Evolutionary conservation across 2,113 vertebrate species (phyloP).

Genomic region (Cavia aperea): DNA sequence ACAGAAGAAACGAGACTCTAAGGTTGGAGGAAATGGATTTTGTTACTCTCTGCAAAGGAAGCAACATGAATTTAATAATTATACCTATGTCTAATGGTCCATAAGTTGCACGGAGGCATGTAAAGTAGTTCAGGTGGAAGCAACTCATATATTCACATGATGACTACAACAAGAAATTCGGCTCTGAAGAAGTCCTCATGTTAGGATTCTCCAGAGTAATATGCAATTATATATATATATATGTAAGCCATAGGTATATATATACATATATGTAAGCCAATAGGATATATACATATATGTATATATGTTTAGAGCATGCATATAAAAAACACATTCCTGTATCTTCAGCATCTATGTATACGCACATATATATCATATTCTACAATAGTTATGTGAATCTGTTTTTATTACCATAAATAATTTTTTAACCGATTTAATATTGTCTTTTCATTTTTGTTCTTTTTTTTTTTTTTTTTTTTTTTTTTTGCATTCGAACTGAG

Average conservation of each 20-base stretch:
- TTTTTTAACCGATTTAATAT: not conserved
- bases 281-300: not conserved
- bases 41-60: not conserved
- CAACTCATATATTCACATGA: not conserved
- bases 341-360: not conserved
- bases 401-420: not conserved
- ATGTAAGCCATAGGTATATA: too few relatives aligned
- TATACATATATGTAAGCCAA: not conserved
- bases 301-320: not conserved
- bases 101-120: not conserved
- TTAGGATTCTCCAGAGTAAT: not conserved
- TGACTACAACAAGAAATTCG: not conserved
- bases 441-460: not conserved
- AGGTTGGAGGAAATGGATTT: not conserved
- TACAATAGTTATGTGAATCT: not conserved
- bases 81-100: not conserved
- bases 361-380: too few relatives aligned
- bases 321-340: not conserved
- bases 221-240: too few relatives aligned
- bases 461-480: not conserved
- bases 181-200: not conserved
- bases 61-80: not conserved
- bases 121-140: not conserved
- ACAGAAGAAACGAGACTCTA: not conserved
- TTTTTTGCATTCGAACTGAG: too few relatives aligned